phyloP scores from a whole-genome alignment of 2,888 invertebrate species.

The Luperina testacea region DNA sequence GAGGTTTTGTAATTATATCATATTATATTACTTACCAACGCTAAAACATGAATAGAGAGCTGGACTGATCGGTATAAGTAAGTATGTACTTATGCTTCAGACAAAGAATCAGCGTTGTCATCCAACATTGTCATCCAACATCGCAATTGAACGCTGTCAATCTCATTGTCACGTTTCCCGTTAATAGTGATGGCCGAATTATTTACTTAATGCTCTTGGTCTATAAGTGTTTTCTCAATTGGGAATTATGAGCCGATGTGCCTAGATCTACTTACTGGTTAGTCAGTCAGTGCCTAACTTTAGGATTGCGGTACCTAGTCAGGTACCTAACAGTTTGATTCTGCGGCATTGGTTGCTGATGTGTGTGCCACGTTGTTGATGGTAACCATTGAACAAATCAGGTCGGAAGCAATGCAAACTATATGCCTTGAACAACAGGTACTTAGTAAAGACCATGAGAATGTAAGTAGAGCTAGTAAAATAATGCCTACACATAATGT shows the following conservation, averaged over 20 bases:
- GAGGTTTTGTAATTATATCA: too few relatives aligned
- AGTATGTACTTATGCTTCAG: neutral
- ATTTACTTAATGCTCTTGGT: neutral
- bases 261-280: neutral
- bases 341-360: neutral
- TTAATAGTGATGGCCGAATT: neutral
- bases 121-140: neutral
- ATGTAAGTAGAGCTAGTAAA: conserved; percentile 5
- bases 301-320: neutral
- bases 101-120: neutral
- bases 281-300: neutral
- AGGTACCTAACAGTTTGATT: neutral
- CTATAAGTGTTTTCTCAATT: neutral
- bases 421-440: conserved; percentile 4
- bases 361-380: neutral
- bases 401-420: neutral
- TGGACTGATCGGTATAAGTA: too few relatives aligned
- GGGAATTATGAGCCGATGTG: neutral
- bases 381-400: neutral
- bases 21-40: too few relatives aligned
- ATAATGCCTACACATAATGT: neutral
- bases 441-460: neutral
- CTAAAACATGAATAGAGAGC: too few relatives aligned
- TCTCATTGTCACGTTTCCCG: neutral
- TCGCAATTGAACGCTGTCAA: neutral